These are phyloP conservation scores for Seira sanloemensis DNA, from an alignment of 2,888 invertebrate species.

Conservation along the genomic window DNA sequence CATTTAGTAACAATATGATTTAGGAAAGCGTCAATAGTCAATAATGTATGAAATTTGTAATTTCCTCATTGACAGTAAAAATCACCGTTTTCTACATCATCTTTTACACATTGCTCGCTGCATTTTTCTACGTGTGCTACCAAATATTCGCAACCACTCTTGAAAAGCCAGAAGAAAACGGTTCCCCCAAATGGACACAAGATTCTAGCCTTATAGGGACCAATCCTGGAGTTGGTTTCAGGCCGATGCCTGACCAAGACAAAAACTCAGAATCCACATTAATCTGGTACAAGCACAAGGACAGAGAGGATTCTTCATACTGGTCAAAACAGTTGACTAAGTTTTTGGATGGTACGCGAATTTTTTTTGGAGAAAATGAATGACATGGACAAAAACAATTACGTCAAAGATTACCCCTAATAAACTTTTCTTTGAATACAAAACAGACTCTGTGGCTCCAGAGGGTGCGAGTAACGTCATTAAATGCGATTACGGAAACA, in stretches of 20 bases:
- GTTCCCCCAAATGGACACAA: slow-evolving; percentile 91
- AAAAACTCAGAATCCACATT: slow-evolving; percentile 96
- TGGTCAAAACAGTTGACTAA: slow-evolving; percentile 87
- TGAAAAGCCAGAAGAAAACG: slow-evolving; percentile 75
- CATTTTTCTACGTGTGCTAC: slow-evolving; percentile 96
- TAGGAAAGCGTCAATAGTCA: no score
- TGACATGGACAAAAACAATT: background rate
- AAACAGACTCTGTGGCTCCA: slow-evolving; percentile 73
- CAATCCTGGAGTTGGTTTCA: slow-evolving; percentile 96
- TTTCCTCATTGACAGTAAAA: no score
- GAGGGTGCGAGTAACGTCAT: slow-evolving; percentile 79
- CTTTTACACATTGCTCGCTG: slow-evolving; percentile 94
- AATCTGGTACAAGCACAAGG: slow-evolving; percentile 89
- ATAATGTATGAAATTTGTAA: no score
- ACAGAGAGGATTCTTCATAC: slow-evolving; percentile 82
- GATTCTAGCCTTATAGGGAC: slow-evolving; percentile 91
- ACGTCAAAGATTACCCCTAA: no score
- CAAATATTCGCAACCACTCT: slow-evolving; percentile 94
- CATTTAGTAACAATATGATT: no score
- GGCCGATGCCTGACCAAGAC: slow-evolving; percentile 93
- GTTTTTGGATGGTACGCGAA: slow-evolving; percentile 87
- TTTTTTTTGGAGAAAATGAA: slow-evolving; percentile 75
- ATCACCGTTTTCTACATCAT: slow-evolving; percentile 96
- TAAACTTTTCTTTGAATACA: background rate
- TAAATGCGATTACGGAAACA: slow-evolving; percentile 75